Base-by-base conservation (phyloP, 1,140 invertebrate species). In the Drosophila repleta region DNA sequence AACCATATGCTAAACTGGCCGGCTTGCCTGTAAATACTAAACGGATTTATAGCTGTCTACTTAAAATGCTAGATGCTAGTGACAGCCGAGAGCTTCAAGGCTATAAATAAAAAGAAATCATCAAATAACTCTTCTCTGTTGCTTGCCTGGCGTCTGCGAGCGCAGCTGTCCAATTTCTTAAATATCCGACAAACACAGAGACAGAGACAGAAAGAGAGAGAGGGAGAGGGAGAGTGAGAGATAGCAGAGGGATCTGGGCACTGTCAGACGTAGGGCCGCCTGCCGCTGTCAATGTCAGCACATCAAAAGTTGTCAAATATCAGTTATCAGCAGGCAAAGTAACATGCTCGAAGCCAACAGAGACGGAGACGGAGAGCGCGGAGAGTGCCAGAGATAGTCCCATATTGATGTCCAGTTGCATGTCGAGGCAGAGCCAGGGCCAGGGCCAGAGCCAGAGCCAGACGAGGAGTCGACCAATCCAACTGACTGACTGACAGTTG, bases 301-400 rank as follows among this genome's bases (percentile, higher is more conserved):
- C 75, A 76, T 87, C 83, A 87, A 87, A 87, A 88, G 83, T 87
- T 87, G 83, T 87, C 83, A 87, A 87, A 87, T 87, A 87, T 87
- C 83, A 87, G 83, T 87, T 87, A 88, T 87, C 83, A 87, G 83
- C 75, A 76, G 76, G 76, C 76, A 68, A 81, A 79, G 84, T 48
- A 83, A 88, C 83, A 87, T 76, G 79, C 67, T 69, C 67, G 72
- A 79, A 82, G 65, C 79, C 82, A 58, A 76, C 69, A 56, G 49
- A 15, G 69, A 29, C 55, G 10, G 39, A 43, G n/a, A 29, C 49
- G 26, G 41, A 37, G 4, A 17, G 17, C 17, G 52, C 4, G 43
- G 46, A 15, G 66, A 62, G 75, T 61, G 66, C 71, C 56, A 71
- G 45, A 71, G 45, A 74, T 65, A 66, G 70, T 45, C 45, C 67